Evolutionary conservation across 2,888 invertebrate species (phyloP).

Genomic region (Agelastica alni): DNA sequence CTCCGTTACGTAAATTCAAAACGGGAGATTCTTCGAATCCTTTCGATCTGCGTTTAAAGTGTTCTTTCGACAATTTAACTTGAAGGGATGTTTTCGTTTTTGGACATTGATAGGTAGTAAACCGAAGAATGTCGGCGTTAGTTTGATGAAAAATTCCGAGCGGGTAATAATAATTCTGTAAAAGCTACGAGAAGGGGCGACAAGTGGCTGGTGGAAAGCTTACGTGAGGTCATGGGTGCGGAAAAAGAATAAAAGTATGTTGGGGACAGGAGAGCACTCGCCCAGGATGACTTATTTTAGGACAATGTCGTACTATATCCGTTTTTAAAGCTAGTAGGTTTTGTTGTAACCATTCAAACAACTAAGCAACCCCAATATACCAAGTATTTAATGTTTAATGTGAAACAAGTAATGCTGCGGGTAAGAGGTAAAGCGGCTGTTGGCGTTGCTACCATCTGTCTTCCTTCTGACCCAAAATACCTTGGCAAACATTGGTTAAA

Average conservation of each 20-base stretch:
- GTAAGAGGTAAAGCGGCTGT: too few species aligned
- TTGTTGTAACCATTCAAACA: too few species aligned
- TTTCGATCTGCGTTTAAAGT: conserved; percentile 7
- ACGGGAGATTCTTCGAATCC: neutral
- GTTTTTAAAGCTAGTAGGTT: conserved; percentile 1
- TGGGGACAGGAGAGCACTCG: conserved; percentile 10
- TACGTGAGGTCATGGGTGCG: conserved; percentile 48
- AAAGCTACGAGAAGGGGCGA: conserved; percentile 36
- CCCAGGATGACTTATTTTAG: too few species aligned
- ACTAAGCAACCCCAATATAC: too few species aligned
- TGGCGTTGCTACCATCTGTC: too few species aligned
- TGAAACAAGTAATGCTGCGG: too few species aligned
- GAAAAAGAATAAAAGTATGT: conserved; percentile 41
- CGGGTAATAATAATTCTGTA: conserved; percentile 39
- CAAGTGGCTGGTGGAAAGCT: conserved; percentile 37
- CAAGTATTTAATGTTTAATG: too few species aligned
- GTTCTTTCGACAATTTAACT: conserved; percentile 4
- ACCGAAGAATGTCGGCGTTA: conserved; percentile 25
- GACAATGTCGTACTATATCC: too few species aligned
- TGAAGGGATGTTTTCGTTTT: conserved; percentile 6
- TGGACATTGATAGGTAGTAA: conserved; percentile 25
- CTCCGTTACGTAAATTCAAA: too few species aligned
- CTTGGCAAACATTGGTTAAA: too few species aligned
- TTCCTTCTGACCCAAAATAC: too few species aligned
- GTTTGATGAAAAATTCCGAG: conserved; percentile 41